phyloP scores from a whole-genome alignment of 2,113 vertebrate species.

The Tricholaema leucomelas region DNA sequence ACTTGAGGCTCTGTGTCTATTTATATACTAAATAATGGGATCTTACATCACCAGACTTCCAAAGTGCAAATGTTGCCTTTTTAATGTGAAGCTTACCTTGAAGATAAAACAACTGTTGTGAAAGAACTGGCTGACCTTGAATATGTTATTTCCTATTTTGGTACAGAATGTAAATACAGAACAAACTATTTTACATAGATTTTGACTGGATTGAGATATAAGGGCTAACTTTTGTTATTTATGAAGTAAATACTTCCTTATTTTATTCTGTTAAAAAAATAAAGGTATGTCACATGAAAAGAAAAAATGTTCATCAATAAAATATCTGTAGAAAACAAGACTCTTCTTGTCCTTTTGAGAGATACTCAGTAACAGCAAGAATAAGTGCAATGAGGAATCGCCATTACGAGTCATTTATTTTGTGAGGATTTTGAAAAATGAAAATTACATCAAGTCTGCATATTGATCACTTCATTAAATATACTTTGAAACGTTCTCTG shows the following conservation, averaged over 20 bases:
- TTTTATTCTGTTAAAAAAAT: background rate
- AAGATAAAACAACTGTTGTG: conserved; percentile 16
- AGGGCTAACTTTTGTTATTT: conserved; percentile 71
- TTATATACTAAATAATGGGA: background rate
- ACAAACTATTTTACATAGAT: conserved; percentile 60
- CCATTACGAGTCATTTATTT: background rate
- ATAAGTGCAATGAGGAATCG: background rate
- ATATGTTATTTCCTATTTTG: conserved; percentile 26
- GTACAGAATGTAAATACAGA: conserved; percentile 42
- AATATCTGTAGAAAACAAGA: conserved; percentile 19
- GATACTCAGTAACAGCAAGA: background rate
- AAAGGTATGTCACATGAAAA: background rate
- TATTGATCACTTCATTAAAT: conserved; percentile 20
- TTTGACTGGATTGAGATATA: conserved; percentile 57
- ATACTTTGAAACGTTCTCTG: background rate
- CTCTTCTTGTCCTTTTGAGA: background rate
- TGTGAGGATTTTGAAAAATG: background rate
- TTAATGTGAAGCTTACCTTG: conserved; percentile 21
- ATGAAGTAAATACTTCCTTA: conserved; percentile 7
- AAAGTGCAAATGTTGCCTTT: background rate
- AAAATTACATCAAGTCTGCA: background rate
- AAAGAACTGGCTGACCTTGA: conserved; percentile 31
- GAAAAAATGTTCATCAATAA: conserved; percentile 48
- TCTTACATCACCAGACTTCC: background rate
- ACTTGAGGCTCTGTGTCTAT: background rate